Conservation (phyloP, 2,113 vertebrate species). For the Cyphomyrus plagiostoma region DNA sequence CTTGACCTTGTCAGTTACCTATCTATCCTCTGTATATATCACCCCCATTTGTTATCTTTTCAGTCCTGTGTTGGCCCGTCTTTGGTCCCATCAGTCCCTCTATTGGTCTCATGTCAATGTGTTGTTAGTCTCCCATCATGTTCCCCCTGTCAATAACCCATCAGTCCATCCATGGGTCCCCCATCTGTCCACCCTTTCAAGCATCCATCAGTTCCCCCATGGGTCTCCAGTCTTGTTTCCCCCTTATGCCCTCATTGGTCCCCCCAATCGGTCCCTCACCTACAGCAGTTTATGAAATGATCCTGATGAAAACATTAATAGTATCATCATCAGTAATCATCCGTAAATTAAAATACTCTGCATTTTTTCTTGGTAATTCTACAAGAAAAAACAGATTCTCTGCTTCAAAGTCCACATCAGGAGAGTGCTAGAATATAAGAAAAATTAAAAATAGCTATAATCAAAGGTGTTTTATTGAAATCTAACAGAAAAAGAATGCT, state of each 20-base stretch:
- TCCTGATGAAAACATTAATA: background rate
- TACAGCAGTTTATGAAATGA: background rate
- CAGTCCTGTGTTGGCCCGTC: no score
- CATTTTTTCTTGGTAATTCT: background rate
- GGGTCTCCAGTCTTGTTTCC: background rate
- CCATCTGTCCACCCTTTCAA: background rate
- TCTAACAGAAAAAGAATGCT: slow-evolving; percentile 89
- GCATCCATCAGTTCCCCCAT: background rate
- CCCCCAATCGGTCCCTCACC: background rate
- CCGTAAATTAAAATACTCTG: background rate
- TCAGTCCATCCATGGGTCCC: background rate
- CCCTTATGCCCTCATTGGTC: background rate
- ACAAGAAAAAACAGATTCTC: slow-evolving; percentile 37
- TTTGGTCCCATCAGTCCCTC: background rate
- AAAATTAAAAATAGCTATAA: slow-evolving; percentile 80
- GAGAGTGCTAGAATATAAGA: slow-evolving; percentile 59
- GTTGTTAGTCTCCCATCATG: background rate
- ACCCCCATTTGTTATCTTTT: no score
- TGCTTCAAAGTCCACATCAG: slow-evolving; percentile 76
- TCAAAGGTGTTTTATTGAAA: slow-evolving; percentile 90
- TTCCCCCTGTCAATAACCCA: no score
- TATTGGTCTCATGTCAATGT: background rate
- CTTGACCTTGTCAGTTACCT: no score
- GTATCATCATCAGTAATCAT: no score
- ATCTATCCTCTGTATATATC: no score